These are phyloP conservation scores for Aphodius sticticus DNA, from an alignment of 2,888 invertebrate genomes.

Conservation along the genomic window DNA sequence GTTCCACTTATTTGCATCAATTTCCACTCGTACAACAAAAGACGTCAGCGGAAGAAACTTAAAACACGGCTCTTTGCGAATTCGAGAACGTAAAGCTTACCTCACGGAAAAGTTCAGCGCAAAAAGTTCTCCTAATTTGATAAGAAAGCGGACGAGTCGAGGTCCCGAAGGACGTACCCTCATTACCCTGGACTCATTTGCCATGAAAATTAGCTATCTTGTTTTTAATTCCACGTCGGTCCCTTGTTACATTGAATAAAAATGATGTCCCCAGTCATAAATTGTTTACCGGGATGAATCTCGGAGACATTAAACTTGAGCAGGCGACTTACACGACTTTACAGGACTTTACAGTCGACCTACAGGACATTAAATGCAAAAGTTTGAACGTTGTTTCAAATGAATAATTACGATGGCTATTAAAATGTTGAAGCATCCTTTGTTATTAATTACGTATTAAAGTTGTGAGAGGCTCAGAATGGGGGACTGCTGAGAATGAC, in stretches of 20 bases:
- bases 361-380: not conserved
- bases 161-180: not conserved
- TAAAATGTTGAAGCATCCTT: not conserved
- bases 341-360: not conserved
- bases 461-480: too few species aligned
- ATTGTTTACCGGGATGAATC: not conserved
- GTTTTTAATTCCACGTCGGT: not conserved
- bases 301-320: not conserved
- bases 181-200: not conserved
- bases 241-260: not conserved
- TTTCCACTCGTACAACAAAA: too few species aligned
- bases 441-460: too few species aligned
- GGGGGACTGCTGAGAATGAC: too few species aligned
- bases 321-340: too few species aligned
- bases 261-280: not conserved
- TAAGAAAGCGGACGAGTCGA: not conserved
- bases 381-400: not conserved
- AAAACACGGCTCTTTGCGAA: not conserved
- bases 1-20: not conserved
- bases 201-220: constrained; percentile 4
- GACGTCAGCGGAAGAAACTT: not conserved
- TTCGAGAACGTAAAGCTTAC: not conserved
- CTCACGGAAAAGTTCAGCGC: not conserved
- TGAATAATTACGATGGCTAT: not conserved
- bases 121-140: not conserved